Conservation (phyloP, 2,797 vertebrate species). For the Sitta carolinensis region DNA sequence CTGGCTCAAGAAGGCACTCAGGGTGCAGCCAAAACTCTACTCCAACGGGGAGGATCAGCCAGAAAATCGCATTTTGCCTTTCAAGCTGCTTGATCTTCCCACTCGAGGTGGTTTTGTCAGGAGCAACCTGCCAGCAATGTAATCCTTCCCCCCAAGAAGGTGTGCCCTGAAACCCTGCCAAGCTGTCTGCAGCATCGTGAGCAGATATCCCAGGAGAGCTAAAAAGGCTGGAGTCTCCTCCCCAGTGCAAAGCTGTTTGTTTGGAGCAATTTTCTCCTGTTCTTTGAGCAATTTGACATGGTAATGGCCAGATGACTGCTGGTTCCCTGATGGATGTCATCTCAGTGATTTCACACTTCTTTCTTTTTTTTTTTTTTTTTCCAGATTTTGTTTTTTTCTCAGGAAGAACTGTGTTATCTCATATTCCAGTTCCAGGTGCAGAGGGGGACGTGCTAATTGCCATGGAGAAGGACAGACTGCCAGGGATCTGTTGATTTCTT, state of each 20-base stretch:
- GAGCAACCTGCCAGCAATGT: background rate
- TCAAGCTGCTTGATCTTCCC: background rate
- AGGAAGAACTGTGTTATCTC: background rate
- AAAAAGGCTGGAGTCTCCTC: background rate
- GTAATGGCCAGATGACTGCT: background rate
- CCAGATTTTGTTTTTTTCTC: too few relatives aligned
- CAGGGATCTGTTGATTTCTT: background rate
- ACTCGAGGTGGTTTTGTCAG: background rate
- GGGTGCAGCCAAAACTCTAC: background rate
- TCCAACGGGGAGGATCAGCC: background rate
- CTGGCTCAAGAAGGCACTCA: background rate
- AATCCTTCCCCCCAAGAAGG: background rate
- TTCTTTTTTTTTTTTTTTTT: too few relatives aligned
- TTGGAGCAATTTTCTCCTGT: background rate
- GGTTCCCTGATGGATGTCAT: background rate
- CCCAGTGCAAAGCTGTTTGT: background rate
- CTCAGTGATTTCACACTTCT: background rate
- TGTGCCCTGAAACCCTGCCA: background rate
- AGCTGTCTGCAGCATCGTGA: background rate
- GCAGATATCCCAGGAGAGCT: background rate
- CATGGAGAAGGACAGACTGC: background rate
- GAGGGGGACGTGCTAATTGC: rapidly evolving
- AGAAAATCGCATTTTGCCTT: conserved; percentile 1
- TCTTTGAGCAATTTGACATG: background rate
- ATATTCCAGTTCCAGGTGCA: background rate